Percentiles rank a stretch among this genome's conserved stretches.
These are phyloP conservation scores for Equus przewalskii DNA, from an alignment of 2,113 vertebrate genomes.

Conservation along the genomic window DNA sequence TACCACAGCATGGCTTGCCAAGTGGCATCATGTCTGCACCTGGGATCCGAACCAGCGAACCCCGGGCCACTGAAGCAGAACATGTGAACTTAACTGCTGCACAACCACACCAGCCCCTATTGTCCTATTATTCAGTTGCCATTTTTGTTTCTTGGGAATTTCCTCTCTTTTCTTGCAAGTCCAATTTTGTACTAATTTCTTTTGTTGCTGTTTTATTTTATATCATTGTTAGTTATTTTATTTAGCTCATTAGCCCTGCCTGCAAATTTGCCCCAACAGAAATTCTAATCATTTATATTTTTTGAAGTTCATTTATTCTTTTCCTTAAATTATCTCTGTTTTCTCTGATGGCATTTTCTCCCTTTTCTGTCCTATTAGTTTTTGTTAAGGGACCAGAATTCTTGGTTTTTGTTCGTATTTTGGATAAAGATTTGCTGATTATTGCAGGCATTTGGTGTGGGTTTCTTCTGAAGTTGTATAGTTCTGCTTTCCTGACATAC, in stretches of 20 bases:
- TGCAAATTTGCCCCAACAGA: neutral
- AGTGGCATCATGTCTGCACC: too few species aligned
- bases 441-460: neutral
- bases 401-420: neutral
- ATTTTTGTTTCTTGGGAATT: neutral
- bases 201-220: neutral
- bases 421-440: neutral
- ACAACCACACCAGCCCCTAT: neutral
- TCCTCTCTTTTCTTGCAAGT: neutral
- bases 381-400: neutral
- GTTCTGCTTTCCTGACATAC: neutral
- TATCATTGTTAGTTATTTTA: neutral
- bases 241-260: neutral
- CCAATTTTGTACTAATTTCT: neutral
- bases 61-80: too few species aligned
- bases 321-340: neutral
- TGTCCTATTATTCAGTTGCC: neutral
- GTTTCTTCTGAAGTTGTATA: neutral
- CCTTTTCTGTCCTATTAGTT: neutral
- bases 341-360: neutral
- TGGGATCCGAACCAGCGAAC: too few species aligned
- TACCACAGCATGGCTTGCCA: too few species aligned
- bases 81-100: too few species aligned
- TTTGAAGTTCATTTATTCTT: neutral
- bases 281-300: neutral